phyloP scores from a whole-genome alignment of 2,113 vertebrate species.

The Dipodomys ordii region DNA sequence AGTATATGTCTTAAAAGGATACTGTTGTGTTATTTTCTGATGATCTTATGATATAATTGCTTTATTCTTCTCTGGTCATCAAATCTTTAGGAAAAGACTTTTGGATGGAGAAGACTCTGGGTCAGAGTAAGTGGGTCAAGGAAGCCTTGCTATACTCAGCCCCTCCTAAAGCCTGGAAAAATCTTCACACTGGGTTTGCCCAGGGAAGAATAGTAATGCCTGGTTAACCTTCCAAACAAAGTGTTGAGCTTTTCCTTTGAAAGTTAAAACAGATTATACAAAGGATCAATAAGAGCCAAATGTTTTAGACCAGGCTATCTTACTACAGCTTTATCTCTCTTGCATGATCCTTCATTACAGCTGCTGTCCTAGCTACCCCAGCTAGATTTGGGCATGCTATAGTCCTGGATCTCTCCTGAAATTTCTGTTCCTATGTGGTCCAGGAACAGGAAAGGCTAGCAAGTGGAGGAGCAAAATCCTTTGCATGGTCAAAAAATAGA shows the following conservation, averaged over 20 bases:
- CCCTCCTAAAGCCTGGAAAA: background rate
- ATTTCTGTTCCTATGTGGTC: background rate
- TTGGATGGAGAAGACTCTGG: background rate
- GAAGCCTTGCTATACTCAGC: background rate
- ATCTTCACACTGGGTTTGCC: background rate
- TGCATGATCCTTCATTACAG: background rate
- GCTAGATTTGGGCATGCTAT: background rate
- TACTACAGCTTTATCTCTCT: background rate
- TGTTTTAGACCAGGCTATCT: background rate
- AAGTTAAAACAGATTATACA: background rate
- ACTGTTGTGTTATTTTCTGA: background rate
- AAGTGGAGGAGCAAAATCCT: background rate
- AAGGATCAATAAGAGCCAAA: background rate
- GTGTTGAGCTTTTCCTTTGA: background rate
- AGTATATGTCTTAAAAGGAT: background rate
- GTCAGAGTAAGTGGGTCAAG: background rate
- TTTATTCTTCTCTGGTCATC: background rate
- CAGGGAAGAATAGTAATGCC: background rate
- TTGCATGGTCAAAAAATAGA: background rate
- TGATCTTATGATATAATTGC: background rate
- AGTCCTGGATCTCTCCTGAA: background rate
- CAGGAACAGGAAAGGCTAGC: background rate
- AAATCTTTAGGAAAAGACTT: constrained; percentile 7
- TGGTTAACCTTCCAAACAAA: background rate
- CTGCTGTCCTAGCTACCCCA: background rate